phyloP scores from a whole-genome alignment of 2,113 vertebrate genomes.

The Mungos mungo region DNA sequence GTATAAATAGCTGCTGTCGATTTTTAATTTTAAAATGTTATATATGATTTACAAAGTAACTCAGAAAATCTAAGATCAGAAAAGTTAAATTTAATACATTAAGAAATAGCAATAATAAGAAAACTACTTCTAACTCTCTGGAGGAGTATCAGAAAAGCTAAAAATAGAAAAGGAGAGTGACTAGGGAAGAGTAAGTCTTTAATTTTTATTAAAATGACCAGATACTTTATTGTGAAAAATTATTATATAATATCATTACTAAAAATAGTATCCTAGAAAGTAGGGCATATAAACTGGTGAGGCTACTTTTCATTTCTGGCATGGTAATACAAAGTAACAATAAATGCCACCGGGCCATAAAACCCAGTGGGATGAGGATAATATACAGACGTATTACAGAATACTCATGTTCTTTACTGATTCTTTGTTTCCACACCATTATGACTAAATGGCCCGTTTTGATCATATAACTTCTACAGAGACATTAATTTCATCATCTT shows the following conservation, averaged over 20 bases:
- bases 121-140: neutral
- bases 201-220: constrained; percentile 7
- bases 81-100: neutral
- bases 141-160: neutral
- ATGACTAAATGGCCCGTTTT: neutral
- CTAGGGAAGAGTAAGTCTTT: neutral
- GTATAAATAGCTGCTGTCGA: neutral
- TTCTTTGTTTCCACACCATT: neutral
- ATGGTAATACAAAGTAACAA: neutral
- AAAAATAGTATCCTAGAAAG: neutral
- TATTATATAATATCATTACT: neutral
- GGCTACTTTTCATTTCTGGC: neutral
- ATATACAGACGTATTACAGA: neutral
- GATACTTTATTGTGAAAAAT: neutral
- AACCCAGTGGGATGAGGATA: neutral
- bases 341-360: neutral
- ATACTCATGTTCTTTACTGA: neutral
- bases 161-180: neutral
- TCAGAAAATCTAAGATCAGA: neutral
- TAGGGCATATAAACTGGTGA: neutral
- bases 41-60: neutral
- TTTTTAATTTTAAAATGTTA: constrained; percentile 9
- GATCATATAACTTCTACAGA: neutral
- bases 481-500: neutral
- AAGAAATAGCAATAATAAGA: constrained; percentile 20